These are phyloP conservation scores for Halesus radiatus DNA, from an alignment of 1,140 invertebrate genomes.

Conservation along the genomic window DNA sequence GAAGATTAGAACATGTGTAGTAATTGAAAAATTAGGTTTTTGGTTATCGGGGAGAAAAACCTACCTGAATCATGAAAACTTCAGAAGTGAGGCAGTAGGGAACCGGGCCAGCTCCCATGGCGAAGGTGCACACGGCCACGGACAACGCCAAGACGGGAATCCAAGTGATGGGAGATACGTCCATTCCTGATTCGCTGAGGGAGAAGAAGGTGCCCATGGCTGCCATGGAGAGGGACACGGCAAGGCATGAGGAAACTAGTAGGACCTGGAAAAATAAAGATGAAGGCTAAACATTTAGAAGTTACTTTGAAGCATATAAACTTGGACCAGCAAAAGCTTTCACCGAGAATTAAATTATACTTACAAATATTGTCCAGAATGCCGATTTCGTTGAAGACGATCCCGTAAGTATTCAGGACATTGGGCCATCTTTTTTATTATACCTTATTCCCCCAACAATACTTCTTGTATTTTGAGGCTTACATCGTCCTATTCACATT, in stretches of 20 bases:
- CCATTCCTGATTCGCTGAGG: conserved; percentile 4
- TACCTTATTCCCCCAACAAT: too few species aligned
- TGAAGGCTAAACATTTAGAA: not conserved
- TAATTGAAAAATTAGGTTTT: too few species aligned
- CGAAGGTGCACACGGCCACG: conserved; percentile 57
- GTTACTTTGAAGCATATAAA: too few species aligned
- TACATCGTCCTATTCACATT: too few species aligned
- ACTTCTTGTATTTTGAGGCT: too few species aligned
- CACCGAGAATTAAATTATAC: too few species aligned
- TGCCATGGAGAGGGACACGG: conserved; percentile 20
- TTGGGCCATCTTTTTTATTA: too few species aligned
- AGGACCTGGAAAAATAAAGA: conserved; percentile 12
- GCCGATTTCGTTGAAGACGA: too few species aligned
- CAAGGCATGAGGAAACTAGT: conserved; percentile 20
- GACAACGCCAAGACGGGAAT: conserved; percentile 58
- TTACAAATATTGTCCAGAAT: too few species aligned
- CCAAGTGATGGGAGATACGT: conserved; percentile 42
- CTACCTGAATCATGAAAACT: conserved; percentile 61
- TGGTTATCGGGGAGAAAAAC: too few species aligned
- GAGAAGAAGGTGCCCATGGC: conserved; percentile 34
- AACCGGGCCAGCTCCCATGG: conserved; percentile 60
- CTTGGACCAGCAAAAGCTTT: not conserved
- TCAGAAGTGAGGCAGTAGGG: conserved; percentile 61
- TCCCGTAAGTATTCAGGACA: too few species aligned
- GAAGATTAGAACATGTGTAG: too few species aligned